These are phyloP conservation scores for Burhinus bistriatus DNA, from an alignment of 2,113 vertebrate species.

Conservation along the genomic window DNA sequence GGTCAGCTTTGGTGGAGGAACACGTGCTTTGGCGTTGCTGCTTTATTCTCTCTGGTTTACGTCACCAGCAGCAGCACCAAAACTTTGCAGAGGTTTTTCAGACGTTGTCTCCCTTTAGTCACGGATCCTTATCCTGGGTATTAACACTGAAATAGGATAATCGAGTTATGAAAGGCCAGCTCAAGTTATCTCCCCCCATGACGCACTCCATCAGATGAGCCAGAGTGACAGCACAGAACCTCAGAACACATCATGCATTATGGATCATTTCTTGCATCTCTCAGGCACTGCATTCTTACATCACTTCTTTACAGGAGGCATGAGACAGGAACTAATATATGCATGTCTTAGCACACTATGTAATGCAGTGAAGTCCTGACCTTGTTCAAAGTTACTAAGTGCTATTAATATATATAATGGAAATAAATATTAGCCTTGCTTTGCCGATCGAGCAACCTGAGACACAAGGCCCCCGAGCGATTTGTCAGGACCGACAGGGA, in stretches of 20 bases:
- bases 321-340: conserved; percentile 43
- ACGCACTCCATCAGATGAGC: neutral
- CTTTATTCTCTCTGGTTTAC: neutral
- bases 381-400: conserved; percentile 64
- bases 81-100: neutral
- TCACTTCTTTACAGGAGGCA: conserved; percentile 25
- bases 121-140: neutral
- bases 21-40: neutral
- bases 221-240: neutral
- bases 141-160: neutral
- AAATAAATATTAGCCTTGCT: conserved; percentile 47
- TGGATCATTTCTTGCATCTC: neutral
- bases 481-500: conserved; percentile 13
- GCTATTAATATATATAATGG: conserved; percentile 60
- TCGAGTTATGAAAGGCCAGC: neutral
- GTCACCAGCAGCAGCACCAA: neutral
- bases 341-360: conserved; percentile 30
- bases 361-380: conserved; percentile 40
- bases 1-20: neutral
- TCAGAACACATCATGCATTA: neutral
- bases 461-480: neutral
- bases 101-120: neutral
- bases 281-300: conserved; percentile 37
- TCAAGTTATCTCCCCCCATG: neutral
- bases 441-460: neutral